Base-by-base conservation (phyloP, 37 sponge, comb jelly and placozoan genomes). In the Tethya wilhelma region DNA sequence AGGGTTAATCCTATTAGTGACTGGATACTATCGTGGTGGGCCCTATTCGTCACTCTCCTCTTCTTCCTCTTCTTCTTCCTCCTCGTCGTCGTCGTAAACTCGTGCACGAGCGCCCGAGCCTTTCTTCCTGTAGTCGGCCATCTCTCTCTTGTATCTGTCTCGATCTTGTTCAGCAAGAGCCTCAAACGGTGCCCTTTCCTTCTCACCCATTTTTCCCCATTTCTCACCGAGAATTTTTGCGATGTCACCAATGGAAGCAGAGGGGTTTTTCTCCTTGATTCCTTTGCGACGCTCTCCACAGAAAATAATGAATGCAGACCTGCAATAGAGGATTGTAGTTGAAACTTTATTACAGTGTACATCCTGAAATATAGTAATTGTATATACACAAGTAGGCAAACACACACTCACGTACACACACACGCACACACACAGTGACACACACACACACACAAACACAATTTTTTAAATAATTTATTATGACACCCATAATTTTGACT, bases 241-340 rank as follows among this genome's bases (percentile, higher is more conserved):
- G 17, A 93, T 69, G 6, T 96, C 94, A 0, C 88, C 93, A 64
- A 96, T 59, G 1, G 81, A 55, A 6, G 76, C 75, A 0, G 23
- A 17, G 0, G 84, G 84, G 67, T 96, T 81, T 36, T 91, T 25
- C 63, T 85, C 69, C 41, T 85, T 86, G 23, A 90, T 30, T 12
- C 49, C 64, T 1, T 93, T 91, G 2, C 96, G 82, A 39, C 71
- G 70, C 1, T 69, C 74, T 7, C 53, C n/a, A 33, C 90, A 87
- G 55, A 96, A 96, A 56, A 65, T 75, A 72, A 96, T 71, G 64
- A 96, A 96, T 28, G 64, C 96, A 37, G 96, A 90, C 82, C 93
- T 93, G 45, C 0, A 56, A n/a, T n/a, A n/a, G n/a, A n/a, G n/a
- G n/a, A n/a, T n/a, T n/a, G n/a, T n/a, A n/a, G n/a, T n/a, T n/a